Conservation (phyloP, 2,113 vertebrate genomes). For the Prietella phreatophila region DNA sequence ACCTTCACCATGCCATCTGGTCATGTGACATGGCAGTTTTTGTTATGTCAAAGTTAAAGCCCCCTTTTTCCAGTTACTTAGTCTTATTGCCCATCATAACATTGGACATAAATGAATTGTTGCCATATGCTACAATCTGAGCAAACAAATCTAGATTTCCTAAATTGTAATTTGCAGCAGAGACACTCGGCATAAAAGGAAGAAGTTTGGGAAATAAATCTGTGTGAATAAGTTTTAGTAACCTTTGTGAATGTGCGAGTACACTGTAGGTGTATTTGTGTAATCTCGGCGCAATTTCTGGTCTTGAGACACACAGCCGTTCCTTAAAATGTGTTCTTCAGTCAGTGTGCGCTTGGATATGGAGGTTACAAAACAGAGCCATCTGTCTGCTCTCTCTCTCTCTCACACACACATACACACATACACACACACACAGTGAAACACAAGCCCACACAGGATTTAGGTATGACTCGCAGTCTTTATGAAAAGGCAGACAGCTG, state of each 20-base stretch:
- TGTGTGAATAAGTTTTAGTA: background rate
- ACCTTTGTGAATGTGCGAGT: background rate
- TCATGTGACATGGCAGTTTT: no score
- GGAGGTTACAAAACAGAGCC: conserved; percentile 55
- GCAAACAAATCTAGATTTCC: background rate
- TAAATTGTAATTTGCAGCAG: background rate
- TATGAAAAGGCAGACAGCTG: conserved; percentile 20
- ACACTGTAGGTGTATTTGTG: background rate
- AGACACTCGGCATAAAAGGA: background rate
- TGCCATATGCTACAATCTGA: background rate
- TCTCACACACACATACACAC: background rate
- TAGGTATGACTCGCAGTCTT: background rate
- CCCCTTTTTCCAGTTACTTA: no score
- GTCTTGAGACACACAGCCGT: background rate
- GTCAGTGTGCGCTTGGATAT: conserved; percentile 3
- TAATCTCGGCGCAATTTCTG: background rate
- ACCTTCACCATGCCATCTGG: no score
- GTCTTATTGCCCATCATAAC: no score
- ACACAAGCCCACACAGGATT: conserved; percentile 13
- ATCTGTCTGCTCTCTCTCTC: conserved; percentile 57
- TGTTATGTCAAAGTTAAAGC: no score
- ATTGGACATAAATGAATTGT: no score
- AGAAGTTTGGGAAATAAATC: background rate
- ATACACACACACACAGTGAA: background rate
- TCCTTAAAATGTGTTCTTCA: background rate